Conservation (phyloP, 2,113 vertebrate species). For the Cichladusa arquata region DNA sequence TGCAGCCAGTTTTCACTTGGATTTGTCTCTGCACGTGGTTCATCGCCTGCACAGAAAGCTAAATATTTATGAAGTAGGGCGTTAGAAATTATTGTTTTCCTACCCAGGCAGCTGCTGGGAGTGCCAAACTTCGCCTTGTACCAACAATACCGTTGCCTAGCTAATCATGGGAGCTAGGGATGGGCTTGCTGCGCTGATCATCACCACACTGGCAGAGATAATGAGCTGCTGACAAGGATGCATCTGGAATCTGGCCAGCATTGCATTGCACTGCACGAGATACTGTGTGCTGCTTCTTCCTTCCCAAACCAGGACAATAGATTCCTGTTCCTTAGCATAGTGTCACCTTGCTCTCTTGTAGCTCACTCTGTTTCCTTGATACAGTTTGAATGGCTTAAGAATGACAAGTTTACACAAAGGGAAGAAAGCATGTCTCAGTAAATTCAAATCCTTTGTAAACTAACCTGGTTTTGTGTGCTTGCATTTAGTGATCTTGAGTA, state of each 20-base stretch:
- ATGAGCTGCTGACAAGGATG: constrained; percentile 36
- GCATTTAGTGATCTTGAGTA: neutral
- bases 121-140: constrained; percentile 40
- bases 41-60: neutral
- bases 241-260: neutral
- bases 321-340: neutral
- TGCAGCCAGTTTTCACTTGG: neutral
- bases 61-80: constrained; percentile 42
- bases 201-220: neutral
- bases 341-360: neutral
- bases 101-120: constrained; percentile 33
- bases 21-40: constrained; percentile 17
- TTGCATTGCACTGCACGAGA: neutral
- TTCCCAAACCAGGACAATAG: neutral
- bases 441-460: neutral
- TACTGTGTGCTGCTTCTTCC: neutral
- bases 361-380: neutral
- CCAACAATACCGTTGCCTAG: constrained; percentile 25
- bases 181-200: constrained; percentile 33
- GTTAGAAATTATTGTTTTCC: constrained; percentile 50
- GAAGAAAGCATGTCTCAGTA: neutral
- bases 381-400: neutral
- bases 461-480: neutral
- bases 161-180: constrained; percentile 21
- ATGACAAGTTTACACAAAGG: neutral